These are phyloP conservation scores for Poeciliopsis infans DNA, from an alignment of 2,797 vertebrate genomes.

Conservation along the genomic window DNA sequence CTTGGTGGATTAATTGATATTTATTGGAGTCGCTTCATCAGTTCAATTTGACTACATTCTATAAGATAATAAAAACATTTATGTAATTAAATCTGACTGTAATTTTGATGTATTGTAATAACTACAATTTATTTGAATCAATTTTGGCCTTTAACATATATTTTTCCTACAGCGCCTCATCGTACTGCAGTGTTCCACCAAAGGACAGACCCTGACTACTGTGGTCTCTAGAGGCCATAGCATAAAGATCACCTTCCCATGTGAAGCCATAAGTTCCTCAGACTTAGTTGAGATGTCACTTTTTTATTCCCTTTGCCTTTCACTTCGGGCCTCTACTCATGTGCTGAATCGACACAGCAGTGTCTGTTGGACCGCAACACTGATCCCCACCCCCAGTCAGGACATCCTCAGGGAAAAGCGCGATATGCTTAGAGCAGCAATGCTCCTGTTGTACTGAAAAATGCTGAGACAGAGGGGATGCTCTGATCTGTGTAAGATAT, in stretches of 20 bases:
- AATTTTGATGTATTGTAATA: not conserved
- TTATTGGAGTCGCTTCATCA: not conserved
- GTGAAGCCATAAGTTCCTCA: constrained; percentile 64
- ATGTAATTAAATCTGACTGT: not conserved
- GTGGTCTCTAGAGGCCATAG: constrained; percentile 52
- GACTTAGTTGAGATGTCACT: constrained; percentile 60
- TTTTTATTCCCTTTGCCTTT: constrained; percentile 39
- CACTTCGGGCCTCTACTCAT: constrained; percentile 56
- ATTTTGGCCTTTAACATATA: not conserved
- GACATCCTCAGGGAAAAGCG: constrained; percentile 49
- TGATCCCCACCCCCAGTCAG: constrained; percentile 67
- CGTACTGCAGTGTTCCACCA: constrained; percentile 41
- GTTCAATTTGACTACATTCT: not conserved
- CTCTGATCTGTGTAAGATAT: constrained; percentile 78
- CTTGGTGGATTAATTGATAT: not conserved
- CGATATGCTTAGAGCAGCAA: constrained; percentile 77
- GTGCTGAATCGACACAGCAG: constrained; percentile 80
- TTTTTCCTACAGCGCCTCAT: not conserved
- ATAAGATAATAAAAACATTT: not conserved
- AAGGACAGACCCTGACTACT: constrained; percentile 35
- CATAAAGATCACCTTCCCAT: constrained; percentile 75
- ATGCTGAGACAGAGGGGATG: constrained; percentile 77
- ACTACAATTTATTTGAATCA: not conserved
- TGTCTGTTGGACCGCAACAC: constrained; percentile 73
- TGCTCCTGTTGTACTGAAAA: constrained; percentile 63